Percentiles rank a stretch among this genome's conserved stretches.
Conservation (phyloP, 2,113 vertebrate species). For the crab-eating macaque (Macaca fascicularis) region T2T-MFA8v1.1 NC_088380.1:108622001-108622500, state of each 20-base stretch:
- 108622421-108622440: not conserved
- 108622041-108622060: not conserved
- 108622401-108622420: not conserved
- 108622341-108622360: not conserved
- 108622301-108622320: not conserved
- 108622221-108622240: not conserved
- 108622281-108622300: too few species aligned
- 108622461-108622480: not conserved
- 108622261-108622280: not conserved
- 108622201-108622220: not conserved
- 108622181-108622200: not conserved
- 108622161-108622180: not conserved
- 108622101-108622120: not conserved
- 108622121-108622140: not conserved
- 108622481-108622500: not conserved
- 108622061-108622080: not conserved
- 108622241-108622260: not conserved
- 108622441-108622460: not conserved
- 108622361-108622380: not conserved
- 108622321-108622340: not conserved
- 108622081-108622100: not conserved
- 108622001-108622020: not conserved
- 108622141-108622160: too few species aligned
- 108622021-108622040: not conserved
- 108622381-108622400: not conserved